These are phyloP conservation scores for Procapra przewalskii DNA, from an alignment of 2,113 vertebrate genomes.

Conservation along the genomic window DNA sequence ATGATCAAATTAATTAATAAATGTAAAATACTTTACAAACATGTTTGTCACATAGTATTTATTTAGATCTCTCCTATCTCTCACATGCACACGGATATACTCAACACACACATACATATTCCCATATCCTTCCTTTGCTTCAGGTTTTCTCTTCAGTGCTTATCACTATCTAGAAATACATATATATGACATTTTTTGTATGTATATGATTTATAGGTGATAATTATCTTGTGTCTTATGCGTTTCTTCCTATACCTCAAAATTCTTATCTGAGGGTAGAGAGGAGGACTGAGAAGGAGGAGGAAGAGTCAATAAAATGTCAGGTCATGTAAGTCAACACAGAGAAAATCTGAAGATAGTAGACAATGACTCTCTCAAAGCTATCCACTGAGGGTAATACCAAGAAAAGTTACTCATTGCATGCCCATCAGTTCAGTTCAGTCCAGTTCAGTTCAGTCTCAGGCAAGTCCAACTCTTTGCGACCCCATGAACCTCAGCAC, in stretches of 20 bases:
- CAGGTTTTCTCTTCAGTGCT: neutral
- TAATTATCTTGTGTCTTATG: neutral
- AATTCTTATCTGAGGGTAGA: neutral
- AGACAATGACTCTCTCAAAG: neutral
- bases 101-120: neutral
- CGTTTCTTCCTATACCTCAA: neutral
- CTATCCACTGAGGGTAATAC: neutral
- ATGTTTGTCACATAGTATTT: neutral
- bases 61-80: neutral
- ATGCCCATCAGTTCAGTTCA: neutral
- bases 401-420: neutral
- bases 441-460: too few species aligned
- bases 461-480: too few species aligned
- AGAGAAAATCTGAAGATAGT: neutral
- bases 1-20: neutral
- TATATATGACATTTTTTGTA: neutral
- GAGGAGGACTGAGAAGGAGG: neutral
- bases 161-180: neutral
- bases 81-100: neutral
- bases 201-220: neutral
- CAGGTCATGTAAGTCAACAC: neutral
- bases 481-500: too few species aligned
- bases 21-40: neutral
- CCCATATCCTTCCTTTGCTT: neutral
- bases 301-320: neutral